Evolutionary conservation across 92 coral and sea anemone genomes (phyloP).

Genomic region (Isaurus tuberculatus): DNA sequence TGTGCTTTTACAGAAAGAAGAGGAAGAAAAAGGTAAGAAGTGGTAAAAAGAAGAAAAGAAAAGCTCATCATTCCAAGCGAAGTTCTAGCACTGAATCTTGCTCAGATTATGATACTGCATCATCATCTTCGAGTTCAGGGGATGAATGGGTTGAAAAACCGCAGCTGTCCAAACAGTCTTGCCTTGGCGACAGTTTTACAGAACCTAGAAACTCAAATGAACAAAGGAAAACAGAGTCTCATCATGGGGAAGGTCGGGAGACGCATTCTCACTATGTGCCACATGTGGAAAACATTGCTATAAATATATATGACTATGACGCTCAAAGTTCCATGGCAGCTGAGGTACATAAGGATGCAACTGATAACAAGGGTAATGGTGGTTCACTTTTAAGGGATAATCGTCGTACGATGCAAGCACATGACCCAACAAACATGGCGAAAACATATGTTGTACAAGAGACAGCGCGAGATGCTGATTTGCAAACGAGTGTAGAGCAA

Average conservation of each 20-base stretch:
- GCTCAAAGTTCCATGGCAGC: not conserved
- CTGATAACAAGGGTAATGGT: not conserved
- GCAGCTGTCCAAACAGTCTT: not conserved
- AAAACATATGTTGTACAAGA: not conserved
- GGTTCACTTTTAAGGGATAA: too few species aligned
- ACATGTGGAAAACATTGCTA: not conserved
- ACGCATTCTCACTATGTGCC: not conserved
- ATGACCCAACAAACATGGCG: not conserved
- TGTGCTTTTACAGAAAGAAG: slow-evolving; percentile 15
- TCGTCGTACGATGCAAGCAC: not conserved
- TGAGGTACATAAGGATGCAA: not conserved
- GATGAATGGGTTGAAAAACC: slow-evolving; percentile 34
- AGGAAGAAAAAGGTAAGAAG: slow-evolving; percentile 27
- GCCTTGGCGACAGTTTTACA: not conserved
- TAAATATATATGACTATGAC: not conserved
- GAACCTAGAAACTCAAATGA: not conserved
- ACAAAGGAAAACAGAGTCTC: not conserved
- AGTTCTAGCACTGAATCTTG: slow-evolving; percentile 43
- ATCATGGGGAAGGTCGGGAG: not conserved
- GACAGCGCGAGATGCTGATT: not conserved
- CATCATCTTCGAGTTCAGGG: slow-evolving; percentile 20
- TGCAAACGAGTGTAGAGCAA: not conserved
- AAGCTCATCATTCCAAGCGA: not conserved
- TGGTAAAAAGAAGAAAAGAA: slow-evolving; percentile 1
- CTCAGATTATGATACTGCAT: not conserved